Conservation (phyloP, 2,888 invertebrate species). For the Mactromeris polynyma region DNA sequence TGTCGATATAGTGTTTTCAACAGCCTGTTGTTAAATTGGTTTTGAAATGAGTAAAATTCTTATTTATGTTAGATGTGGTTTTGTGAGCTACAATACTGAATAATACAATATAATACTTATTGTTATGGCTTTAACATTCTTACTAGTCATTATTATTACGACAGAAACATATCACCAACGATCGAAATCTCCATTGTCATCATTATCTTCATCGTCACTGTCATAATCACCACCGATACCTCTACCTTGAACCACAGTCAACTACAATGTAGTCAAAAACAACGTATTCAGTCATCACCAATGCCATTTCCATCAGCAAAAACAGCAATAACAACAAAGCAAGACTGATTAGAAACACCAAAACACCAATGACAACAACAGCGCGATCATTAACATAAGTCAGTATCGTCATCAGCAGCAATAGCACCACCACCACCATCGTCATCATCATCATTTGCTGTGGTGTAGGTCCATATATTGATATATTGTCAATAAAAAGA, state of each 20-base stretch:
- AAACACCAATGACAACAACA: conserved; percentile 3
- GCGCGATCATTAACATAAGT: conserved; percentile 16
- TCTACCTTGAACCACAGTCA: conserved; percentile 10
- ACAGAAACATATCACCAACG: no score
- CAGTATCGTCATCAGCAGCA: conserved; percentile 8
- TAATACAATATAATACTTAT: neutral
- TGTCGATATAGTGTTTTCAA: conserved; percentile 14
- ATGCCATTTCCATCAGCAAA: conserved; percentile 17
- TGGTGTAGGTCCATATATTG: neutral
- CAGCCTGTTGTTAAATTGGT: neutral
- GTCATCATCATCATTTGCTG: neutral
- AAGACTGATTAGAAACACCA: no score
- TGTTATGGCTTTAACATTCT: conserved; percentile 7
- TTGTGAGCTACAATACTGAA: neutral
- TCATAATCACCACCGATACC: conserved; percentile 15
- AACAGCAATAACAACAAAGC: neutral
- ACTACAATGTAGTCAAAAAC: conserved; percentile 6
- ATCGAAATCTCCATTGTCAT: conserved; percentile 29
- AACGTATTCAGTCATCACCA: conserved; percentile 13
- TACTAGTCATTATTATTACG: conserved; percentile 24
- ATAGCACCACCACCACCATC: neutral
- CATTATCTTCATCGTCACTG: conserved; percentile 26
- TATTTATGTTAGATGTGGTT: neutral
- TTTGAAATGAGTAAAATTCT: neutral
- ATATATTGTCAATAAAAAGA: neutral